phyloP scores from a whole-genome alignment of 2,888 invertebrate genomes.

The Acrobasis suavella region DNA sequence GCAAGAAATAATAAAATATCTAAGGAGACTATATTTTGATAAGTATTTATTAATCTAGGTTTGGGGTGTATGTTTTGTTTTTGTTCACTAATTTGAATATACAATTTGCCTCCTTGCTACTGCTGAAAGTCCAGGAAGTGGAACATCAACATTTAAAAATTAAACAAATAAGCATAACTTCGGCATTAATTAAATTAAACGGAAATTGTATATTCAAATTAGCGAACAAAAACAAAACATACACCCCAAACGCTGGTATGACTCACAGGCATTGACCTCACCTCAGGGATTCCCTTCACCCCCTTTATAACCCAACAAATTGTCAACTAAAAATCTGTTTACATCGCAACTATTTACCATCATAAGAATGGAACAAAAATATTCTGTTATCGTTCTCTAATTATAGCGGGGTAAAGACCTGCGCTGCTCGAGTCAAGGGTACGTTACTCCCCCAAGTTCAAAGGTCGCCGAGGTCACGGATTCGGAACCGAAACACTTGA shows the following conservation, averaged over 20 bases:
- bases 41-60: too few relatives aligned
- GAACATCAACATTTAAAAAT: too few relatives aligned
- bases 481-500: conserved; percentile 33
- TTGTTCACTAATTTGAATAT: too few relatives aligned
- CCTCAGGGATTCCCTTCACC: neutral
- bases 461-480: conserved; percentile 72
- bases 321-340: neutral
- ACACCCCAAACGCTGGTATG: neutral
- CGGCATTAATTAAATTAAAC: too few relatives aligned
- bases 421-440: conserved; percentile 72
- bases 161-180: too few relatives aligned
- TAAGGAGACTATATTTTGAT: too few relatives aligned
- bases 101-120: too few relatives aligned
- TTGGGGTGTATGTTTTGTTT: neutral
- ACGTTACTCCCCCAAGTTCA: conserved; percentile 74
- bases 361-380: conserved; percentile 4
- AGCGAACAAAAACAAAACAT: neutral
- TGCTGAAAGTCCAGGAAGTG: too few relatives aligned
- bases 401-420: conserved; percentile 68
- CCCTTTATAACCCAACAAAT: neutral
- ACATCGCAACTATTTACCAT: neutral
- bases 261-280: neutral
- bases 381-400: conserved; percentile 63
- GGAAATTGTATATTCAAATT: too few relatives aligned
- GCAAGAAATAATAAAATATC: too few relatives aligned